A percentile compares a stretch with the other conserved stretches of the same genome.
These are phyloP conservation scores for Rhinatrema bivittatum DNA, from an alignment of 2,797 vertebrate species.

Conservation along the genomic window DNA sequence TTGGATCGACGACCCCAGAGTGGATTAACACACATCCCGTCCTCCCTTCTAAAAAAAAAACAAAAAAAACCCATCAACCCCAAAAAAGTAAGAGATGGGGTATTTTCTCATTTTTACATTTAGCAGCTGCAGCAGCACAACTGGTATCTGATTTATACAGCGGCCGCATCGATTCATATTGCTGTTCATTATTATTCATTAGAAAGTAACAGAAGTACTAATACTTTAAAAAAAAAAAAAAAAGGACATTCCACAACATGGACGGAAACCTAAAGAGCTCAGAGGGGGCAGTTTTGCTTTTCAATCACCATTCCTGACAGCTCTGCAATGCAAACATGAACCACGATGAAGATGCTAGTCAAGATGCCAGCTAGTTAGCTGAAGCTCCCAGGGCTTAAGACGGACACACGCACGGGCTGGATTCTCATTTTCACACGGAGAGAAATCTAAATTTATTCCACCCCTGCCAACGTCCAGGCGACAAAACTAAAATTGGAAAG, in stretches of 20 bases:
- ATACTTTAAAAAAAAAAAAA: slow-evolving; percentile 17
- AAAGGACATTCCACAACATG: slow-evolving; percentile 2
- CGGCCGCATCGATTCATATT: slow-evolving; percentile 20
- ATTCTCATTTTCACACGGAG: slow-evolving; percentile 27
- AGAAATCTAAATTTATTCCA: slow-evolving; percentile 36
- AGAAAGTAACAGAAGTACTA: slow-evolving; percentile 5
- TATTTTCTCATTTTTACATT: slow-evolving; percentile 2
- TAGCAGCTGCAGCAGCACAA: slow-evolving; percentile 9
- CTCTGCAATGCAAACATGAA: slow-evolving; percentile 9
- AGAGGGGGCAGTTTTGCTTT: neutral
- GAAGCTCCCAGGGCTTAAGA: too few species aligned
- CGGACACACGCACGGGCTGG: too few species aligned
- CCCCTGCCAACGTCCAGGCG: slow-evolving; percentile 18
- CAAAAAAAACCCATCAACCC: too few species aligned
- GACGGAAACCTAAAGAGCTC: slow-evolving; percentile 6
- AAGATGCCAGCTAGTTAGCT: too few species aligned
- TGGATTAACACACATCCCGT: too few species aligned
- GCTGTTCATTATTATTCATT: slow-evolving; percentile 18
- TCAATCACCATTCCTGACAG: slow-evolving; percentile 10
- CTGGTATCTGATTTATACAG: slow-evolving; percentile 38
- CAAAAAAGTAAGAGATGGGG: neutral
- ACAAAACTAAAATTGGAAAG: slow-evolving; percentile 39
- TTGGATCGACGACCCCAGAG: neutral
- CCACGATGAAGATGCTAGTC: slow-evolving; percentile 15
- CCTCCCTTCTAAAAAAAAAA: too few species aligned